Evolutionary conservation across 2,113 vertebrate genomes (phyloP), one percentile per base, ranked within the genome.

Genomic region (Fregata magnificens): DNA sequence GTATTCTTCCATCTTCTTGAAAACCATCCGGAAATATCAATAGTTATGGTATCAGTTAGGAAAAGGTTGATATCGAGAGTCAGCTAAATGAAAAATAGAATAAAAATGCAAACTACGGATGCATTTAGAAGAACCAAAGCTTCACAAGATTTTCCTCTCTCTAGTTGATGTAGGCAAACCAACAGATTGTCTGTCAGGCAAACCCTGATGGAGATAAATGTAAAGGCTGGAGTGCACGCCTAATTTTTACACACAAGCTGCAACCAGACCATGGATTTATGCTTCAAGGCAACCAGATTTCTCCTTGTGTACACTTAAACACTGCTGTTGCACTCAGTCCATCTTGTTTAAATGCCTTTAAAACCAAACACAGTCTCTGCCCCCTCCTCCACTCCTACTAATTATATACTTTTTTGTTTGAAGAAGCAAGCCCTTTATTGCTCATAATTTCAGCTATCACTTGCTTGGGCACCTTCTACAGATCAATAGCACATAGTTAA

Each of bases 401-500:
- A 98, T 98, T 97, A 97, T 83, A 97, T 40, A 96, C 92, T 92
- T 96, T 97, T 95, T 95, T 93, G 97, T 98, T 97, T 98, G 93
- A 96, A 97, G 96, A 94, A 96, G 96, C 81, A 82, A 96, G 93
- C 88, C 91, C 97, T 97, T 98, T 96, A 97, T 95, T 95, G 95
- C 95, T 98, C 97, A 96, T 97, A 97, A 98, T 98, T 97, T 93
- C 91, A 97, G 96, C 97, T 96, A 97, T 97, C 96, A 96, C 86
- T 97, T 97, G 96, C 98, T 93, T 91, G 94, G 95, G 96, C 84
- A 97, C 95, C 96, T 98, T 96, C 96, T 97, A 32, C 82, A 56
- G 96, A 98, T 98, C 98, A 98, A 98, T 95, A 97, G 97, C 92
- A 92, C 76, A 32, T 52, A 95, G 95, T 98, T 98, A 98, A 98